Conservation (phyloP, 2,797 vertebrate genomes). For the Trachops cirrhosus region DNA sequence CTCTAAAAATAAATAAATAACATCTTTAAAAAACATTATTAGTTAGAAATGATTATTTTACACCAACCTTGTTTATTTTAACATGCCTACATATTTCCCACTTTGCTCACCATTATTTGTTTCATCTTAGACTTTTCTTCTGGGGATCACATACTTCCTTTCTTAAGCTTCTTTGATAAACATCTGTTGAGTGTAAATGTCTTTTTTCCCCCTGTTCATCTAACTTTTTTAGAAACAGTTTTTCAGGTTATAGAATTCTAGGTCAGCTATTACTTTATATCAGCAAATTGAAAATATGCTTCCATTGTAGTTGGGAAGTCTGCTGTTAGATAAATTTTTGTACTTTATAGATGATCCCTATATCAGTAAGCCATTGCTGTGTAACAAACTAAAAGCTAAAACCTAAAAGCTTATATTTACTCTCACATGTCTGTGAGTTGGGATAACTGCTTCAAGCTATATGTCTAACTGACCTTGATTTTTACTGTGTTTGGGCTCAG, state of each 20-base stretch:
- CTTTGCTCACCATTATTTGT: background rate
- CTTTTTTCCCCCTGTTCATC: background rate
- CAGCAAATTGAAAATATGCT: background rate
- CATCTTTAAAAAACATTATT: background rate
- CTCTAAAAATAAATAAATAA: too few species aligned
- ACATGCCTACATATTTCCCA: background rate
- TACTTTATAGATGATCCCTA: background rate
- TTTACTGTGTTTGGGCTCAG: background rate
- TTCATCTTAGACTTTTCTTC: constrained; percentile 24
- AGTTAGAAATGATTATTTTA: background rate
- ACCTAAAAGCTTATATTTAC: background rate
- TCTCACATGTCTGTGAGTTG: background rate
- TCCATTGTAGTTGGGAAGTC: background rate
- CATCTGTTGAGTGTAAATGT: background rate
- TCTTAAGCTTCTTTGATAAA: background rate
- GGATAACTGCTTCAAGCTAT: background rate
- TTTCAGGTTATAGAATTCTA: background rate
- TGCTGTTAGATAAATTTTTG: background rate
- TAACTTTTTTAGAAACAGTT: background rate
- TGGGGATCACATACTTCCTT: background rate
- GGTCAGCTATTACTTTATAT: background rate
- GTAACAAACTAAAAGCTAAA: background rate
- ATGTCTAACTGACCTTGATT: background rate
- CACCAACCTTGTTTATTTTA: background rate
- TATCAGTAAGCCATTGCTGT: background rate